Evolutionary conservation across 1,140 invertebrate genomes (phyloP), one percentile per base, ranked within the genome.

Genomic region (Popillia japonica): DNA sequence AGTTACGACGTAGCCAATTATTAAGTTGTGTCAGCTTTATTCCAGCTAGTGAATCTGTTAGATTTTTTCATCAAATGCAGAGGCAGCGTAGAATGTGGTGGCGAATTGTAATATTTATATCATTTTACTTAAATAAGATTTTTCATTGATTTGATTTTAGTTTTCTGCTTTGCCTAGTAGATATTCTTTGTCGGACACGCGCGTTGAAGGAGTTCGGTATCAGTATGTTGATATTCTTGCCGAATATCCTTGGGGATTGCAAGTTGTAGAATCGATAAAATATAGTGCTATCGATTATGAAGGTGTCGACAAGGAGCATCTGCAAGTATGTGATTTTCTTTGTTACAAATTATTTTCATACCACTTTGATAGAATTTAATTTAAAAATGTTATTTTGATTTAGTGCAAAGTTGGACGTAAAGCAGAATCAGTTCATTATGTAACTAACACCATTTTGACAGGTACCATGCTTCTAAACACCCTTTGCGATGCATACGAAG

Each of bases 31-130:
- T 44, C 41, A 74, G 27, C 2, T 89, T 88, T 82, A 76, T 86
- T 40, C 20, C 83, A 41, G 84, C 85, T 9, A 80, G 85, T 55
- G 86, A 89, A 82, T 81, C 87, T 17, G 88, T 87, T 83, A 89
- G 89, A 79, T 89, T 90, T 83, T 93, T 92, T 84, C 90, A 92
- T 82, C 90, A 92, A 75, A 91, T 92, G 86, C 93, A 94, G 82
- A 89, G 92, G 79, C 91, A 94, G 83, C 89, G 93, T 77, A 94
- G 93, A 85, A 91, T 93, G 78, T 96, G 94, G 94, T 96, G 94
- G 94, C 91, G 92, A 83, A 93, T 91, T 86, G 90, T 89, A 88
- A 90, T 81, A 83, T 82, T 77, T 79, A 48, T 74, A 6, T 4
- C 2, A 8, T 74, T 74, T 42, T 76, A 55, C 10, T 4, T 17